Conservation (phyloP, 2,888 invertebrate species). For the Esperia sulphurella region DNA sequence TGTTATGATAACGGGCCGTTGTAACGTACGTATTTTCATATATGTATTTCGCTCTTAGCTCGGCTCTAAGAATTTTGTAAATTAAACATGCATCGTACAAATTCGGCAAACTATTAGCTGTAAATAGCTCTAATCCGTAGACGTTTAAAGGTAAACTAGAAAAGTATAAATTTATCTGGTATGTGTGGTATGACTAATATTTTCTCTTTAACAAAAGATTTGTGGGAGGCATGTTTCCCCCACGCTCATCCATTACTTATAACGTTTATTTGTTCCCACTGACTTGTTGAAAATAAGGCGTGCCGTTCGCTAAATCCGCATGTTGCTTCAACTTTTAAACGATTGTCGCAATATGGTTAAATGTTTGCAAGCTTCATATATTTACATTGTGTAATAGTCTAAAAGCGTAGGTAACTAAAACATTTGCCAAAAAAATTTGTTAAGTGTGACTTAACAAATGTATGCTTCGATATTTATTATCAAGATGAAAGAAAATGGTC, state of each 20-base stretch:
- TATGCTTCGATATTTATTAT: no score
- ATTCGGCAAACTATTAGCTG: no score
- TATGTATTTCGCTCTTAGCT: no score
- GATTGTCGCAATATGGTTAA: conserved; percentile 38
- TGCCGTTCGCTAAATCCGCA: conserved; percentile 12
- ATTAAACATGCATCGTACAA: no score
- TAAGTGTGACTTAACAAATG: no score
- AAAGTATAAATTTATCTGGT: not conserved
- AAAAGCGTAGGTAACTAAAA: no score
- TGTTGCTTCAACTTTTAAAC: conserved; percentile 12
- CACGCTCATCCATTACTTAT: conserved; percentile 15
- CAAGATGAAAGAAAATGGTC: no score
- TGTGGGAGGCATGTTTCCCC: conserved; percentile 19
- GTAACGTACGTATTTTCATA: no score
- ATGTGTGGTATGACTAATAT: conserved; percentile 15
- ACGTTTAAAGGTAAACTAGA: not conserved
- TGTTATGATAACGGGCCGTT: no score
- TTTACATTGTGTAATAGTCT: not conserved
- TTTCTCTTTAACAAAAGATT: conserved; percentile 1
- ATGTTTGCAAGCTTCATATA: conserved; percentile 28
- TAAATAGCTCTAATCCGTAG: no score
- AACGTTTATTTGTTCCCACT: conserved; percentile 18
- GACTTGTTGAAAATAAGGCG: conserved; percentile 20
- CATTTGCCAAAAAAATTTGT: no score
- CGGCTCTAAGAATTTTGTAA: no score